Evolutionary conservation across 92 coral and sea anemone genomes (phyloP).

Genomic region (Metridium senile): DNA sequence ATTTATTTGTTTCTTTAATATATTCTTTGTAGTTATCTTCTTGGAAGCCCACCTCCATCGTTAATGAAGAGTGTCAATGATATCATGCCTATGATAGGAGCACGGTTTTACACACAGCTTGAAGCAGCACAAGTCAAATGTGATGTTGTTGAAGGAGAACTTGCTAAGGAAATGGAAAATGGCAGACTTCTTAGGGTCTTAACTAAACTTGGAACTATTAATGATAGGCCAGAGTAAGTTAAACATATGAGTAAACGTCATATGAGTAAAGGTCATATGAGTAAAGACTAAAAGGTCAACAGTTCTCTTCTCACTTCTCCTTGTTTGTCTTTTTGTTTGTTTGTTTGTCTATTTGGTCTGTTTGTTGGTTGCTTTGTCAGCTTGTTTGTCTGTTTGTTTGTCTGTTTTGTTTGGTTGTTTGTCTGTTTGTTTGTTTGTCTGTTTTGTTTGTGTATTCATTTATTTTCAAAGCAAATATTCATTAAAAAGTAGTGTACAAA

Average conservation of each 20-base stretch:
- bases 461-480: too few species aligned
- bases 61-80: conserved; percentile 97
- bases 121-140: conserved; percentile 95
- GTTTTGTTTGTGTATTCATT: too few species aligned
- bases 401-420: too few species aligned
- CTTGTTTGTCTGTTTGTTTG: too few species aligned
- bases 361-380: too few species aligned
- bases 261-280: conserved; percentile 8
- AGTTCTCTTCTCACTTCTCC: too few species aligned
- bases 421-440: too few species aligned
- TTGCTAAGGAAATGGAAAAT: conserved; percentile 99
- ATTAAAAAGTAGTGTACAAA: too few species aligned
- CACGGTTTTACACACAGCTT: conserved; percentile 96
- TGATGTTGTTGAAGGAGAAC: conserved; percentile 94
- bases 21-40: conserved; percentile 67
- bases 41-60: conserved; percentile 81
- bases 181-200: conserved; percentile 87
- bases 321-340: too few species aligned
- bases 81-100: conserved; percentile 99
- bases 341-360: too few species aligned
- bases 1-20: neutral
- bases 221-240: conserved; percentile 98
- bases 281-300: too few species aligned
- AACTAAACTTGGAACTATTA: conserved; percentile 90
- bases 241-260: neutral